These are phyloP conservation scores for Rhizoglyphus robini DNA, from an alignment of 1,140 invertebrate genomes.

Conservation along the genomic window DNA sequence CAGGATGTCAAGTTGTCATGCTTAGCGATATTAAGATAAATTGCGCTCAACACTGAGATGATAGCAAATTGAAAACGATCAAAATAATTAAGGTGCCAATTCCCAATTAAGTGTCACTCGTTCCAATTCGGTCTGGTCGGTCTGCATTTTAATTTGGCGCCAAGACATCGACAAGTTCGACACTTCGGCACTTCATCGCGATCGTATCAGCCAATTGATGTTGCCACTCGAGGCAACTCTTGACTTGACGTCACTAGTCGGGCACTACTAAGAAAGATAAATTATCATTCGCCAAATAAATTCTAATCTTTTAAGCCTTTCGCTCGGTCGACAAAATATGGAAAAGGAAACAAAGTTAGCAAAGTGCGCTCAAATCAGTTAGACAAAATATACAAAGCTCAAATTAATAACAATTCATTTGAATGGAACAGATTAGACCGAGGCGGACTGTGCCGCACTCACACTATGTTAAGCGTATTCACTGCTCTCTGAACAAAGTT, in stretches of 20 bases:
- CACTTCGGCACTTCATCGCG: neutral
- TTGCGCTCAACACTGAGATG: neutral
- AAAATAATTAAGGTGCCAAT: slow-evolving; percentile 11
- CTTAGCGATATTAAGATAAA: neutral
- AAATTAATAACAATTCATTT: too few species aligned
- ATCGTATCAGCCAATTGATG: neutral
- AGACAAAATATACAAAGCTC: too few species aligned
- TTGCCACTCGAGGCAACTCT: neutral
- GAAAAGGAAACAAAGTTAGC: too few species aligned
- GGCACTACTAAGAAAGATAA: neutral
- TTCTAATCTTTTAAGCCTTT: too few species aligned
- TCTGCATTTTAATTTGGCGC: neutral
- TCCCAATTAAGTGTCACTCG: neutral
- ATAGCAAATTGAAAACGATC: neutral
- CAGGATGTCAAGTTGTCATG: slow-evolving; percentile 10
- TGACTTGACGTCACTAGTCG: too few species aligned
- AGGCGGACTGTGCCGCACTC: too few species aligned
- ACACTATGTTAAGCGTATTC: too few species aligned
- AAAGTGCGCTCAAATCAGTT: too few species aligned
- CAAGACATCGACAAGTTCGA: neutral
- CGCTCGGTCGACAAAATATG: too few species aligned
- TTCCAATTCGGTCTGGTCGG: neutral
- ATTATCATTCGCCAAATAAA: neutral
- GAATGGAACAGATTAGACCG: too few species aligned
- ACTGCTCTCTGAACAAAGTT: too few species aligned